Percentiles rank a stretch among this genome's conserved stretches.
phyloP scores from a whole-genome alignment of 2,888 invertebrate genomes.

The Lasioglossum figueresi region DNA sequence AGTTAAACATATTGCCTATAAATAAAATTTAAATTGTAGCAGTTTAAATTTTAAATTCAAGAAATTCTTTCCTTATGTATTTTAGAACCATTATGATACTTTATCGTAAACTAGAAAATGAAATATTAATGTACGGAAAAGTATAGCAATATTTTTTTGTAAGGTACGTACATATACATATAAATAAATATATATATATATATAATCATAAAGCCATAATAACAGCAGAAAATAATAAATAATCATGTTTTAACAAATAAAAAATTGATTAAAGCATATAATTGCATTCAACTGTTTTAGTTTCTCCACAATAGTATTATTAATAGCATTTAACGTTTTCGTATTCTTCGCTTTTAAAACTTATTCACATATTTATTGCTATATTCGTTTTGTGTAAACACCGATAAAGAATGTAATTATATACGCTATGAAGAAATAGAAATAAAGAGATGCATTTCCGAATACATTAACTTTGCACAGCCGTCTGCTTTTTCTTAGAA shows the following conservation, averaged over 20 bases:
- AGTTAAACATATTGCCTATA: constrained; percentile 40
- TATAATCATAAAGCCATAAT: constrained; percentile 8
- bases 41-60: constrained; percentile 42
- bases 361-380: constrained; percentile 12
- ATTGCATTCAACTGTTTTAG: constrained; percentile 29
- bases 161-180: constrained; percentile 31
- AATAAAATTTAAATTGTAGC: constrained; percentile 36
- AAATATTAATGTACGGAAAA: constrained; percentile 31
- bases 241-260: constrained; percentile 44
- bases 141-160: constrained; percentile 52
- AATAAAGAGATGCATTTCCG: constrained; percentile 1
- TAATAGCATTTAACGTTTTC: constrained; percentile 41
- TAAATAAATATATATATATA: background rate
- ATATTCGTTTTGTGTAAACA: constrained; percentile 14
- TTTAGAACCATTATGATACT: constrained; percentile 38
- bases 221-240: constrained; percentile 9
- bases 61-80: constrained; percentile 40
- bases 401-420: constrained; percentile 19
- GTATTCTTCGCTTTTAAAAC: constrained; percentile 17
- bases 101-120: constrained; percentile 26
- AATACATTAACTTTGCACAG: constrained; percentile 11
- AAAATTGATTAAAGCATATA: constrained; percentile 50
- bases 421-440: constrained; percentile 1
- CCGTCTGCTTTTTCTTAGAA: constrained; percentile 8
- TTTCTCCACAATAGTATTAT: constrained; percentile 40